These are phyloP conservation scores for Myocastor coypus DNA, from an alignment of 2,113 vertebrate genomes.

Conservation along the genomic window DNA sequence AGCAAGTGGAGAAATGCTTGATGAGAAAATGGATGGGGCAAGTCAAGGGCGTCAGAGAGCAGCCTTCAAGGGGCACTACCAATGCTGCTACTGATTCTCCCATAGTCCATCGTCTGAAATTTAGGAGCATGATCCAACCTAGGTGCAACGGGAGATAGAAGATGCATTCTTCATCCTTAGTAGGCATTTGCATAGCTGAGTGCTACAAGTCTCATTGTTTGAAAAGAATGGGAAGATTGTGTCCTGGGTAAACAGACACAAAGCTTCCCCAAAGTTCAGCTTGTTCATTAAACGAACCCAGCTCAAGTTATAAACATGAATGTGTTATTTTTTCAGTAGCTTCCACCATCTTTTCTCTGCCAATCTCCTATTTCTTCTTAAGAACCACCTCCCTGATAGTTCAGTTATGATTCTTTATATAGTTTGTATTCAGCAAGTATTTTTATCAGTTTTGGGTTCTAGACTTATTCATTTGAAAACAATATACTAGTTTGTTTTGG, in stretches of 20 bases:
- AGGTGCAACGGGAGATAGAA: not conserved
- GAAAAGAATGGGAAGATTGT: not conserved
- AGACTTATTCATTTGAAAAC: not conserved
- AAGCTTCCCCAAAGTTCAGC: not conserved
- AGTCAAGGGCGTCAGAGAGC: not conserved
- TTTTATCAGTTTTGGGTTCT: not conserved
- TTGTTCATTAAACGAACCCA: not conserved
- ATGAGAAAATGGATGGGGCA: not conserved
- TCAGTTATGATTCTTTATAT: not conserved
- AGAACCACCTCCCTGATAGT: not conserved
- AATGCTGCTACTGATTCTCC: not conserved
- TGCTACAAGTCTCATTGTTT: not conserved
- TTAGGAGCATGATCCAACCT: not conserved
- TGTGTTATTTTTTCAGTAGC: conserved; percentile 15
- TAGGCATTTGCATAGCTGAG: not conserved
- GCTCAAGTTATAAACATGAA: not conserved
- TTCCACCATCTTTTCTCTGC: not conserved
- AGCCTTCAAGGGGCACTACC: not conserved
- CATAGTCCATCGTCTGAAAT: not conserved
- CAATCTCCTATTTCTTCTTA: not conserved
- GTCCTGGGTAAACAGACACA: not conserved
- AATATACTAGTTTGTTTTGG: not conserved
- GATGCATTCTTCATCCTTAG: not conserved
- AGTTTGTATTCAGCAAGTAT: not conserved
- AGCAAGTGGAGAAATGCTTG: not conserved